These are phyloP conservation scores for Cylindroiulus punctatus DNA, from an alignment of 2,888 invertebrate genomes.

Conservation along the genomic window DNA sequence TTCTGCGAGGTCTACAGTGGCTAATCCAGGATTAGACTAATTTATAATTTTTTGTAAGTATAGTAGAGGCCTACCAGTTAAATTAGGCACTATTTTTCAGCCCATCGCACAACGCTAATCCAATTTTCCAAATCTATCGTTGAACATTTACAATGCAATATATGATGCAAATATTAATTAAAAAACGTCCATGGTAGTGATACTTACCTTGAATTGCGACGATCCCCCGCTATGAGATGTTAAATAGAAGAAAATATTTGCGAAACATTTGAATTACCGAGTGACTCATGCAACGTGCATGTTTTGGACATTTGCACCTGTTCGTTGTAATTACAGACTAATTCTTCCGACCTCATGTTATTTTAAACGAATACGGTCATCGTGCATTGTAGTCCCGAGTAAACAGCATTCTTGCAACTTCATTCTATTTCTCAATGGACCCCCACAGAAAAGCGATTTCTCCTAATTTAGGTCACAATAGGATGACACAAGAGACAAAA, in stretches of 20 bases:
- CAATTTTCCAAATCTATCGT: not conserved
- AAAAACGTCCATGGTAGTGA: not conserved
- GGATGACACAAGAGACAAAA: constrained; percentile 42
- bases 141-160: not conserved
- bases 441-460: not conserved
- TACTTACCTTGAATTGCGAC: not conserved
- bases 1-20: not conserved
- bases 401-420: not conserved
- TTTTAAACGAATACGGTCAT: constrained; percentile 14
- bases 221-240: not conserved
- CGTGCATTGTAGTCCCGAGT: constrained; percentile 19
- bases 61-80: too few species aligned
- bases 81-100: too few species aligned
- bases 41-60: too few species aligned
- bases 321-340: constrained; percentile 23
- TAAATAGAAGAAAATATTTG: constrained; percentile 21
- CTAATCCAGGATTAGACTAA: too few species aligned
- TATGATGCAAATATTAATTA: constrained; percentile 26
- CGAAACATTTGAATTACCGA: constrained; percentile 14
- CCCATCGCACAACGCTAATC: too few species aligned
- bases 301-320: not conserved
- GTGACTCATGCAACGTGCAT: not conserved
- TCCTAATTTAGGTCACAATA: not conserved
- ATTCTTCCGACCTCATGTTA: constrained; percentile 6
- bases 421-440: constrained; percentile 28